phyloP scores from a whole-genome alignment of 2,888 invertebrate genomes.

The Junonia oenone region DNA sequence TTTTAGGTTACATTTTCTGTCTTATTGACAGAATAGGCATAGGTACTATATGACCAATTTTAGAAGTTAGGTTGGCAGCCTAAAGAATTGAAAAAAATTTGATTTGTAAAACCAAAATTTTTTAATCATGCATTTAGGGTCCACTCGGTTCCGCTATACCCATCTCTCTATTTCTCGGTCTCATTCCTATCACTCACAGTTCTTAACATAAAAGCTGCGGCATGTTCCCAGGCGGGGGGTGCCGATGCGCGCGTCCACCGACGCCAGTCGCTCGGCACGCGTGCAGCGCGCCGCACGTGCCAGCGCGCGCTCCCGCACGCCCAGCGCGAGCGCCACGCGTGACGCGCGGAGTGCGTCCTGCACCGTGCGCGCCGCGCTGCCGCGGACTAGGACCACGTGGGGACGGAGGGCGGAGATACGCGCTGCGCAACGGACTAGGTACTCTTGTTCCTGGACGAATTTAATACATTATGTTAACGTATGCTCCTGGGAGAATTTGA shows the following conservation, averaged over 20 bases:
- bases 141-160: too few relatives aligned
- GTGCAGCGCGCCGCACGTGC: slow-evolving; percentile 86
- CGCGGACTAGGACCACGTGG: slow-evolving; percentile 92
- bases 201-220: slow-evolving; percentile 86
- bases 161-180: too few relatives aligned
- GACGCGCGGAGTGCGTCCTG: slow-evolving; percentile 89
- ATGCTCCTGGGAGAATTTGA: too few relatives aligned
- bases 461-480: too few relatives aligned
- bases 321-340: slow-evolving; percentile 89
- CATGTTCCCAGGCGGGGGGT: slow-evolving; percentile 91
- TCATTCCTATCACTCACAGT: slow-evolving; percentile 34
- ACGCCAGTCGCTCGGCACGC: slow-evolving; percentile 90
- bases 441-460: slow-evolving; percentile 93
- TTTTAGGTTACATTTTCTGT: too few relatives aligned
- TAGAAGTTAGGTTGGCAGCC: too few relatives aligned
- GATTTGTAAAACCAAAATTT: too few relatives aligned
- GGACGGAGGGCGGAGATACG: slow-evolving; percentile 91
- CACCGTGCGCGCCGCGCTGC: slow-evolving; percentile 91
- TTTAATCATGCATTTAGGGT: too few relatives aligned
- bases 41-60: too few relatives aligned
- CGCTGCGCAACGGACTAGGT: slow-evolving; percentile 90
- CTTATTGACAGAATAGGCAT: too few relatives aligned
- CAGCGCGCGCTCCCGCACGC: slow-evolving; percentile 82
- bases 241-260: slow-evolving; percentile 92
- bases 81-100: too few relatives aligned